A percentile compares a stretch with the other conserved stretches of the same genome.
phyloP scores from a whole-genome alignment of 2,797 vertebrate species.

The Gallinago solitaria region DNA sequence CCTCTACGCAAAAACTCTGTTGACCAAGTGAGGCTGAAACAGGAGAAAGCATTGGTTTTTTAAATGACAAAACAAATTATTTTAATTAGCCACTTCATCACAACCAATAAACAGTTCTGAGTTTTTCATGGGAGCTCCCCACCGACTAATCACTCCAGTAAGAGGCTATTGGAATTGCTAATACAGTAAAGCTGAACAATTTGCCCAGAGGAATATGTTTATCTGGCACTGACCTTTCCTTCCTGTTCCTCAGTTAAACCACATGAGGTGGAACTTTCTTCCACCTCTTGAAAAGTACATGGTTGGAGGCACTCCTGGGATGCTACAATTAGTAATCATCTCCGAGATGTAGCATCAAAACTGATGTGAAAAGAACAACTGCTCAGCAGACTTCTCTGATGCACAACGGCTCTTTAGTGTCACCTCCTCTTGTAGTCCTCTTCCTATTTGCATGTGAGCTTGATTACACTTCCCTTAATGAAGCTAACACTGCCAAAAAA shows the following conservation, averaged over 20 bases:
- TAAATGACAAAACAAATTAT: not conserved
- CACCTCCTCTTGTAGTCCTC: not conserved
- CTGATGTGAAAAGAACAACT: not conserved
- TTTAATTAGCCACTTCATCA: not conserved
- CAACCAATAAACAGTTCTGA: not conserved
- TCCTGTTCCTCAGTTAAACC: not conserved
- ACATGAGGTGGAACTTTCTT: not conserved
- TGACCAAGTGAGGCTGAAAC: not conserved
- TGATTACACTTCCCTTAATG: constrained; percentile 12
- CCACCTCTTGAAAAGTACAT: not conserved
- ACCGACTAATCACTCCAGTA: not conserved
- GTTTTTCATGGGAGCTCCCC: not conserved
- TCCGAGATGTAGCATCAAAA: not conserved
- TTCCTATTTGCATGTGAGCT: not conserved
- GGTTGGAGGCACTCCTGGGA: not conserved
- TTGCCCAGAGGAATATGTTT: not conserved
- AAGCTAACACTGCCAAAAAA: constrained; percentile 7
- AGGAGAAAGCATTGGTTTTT: not conserved
- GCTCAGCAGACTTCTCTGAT: not conserved
- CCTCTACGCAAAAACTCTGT: not conserved
- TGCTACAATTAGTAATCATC: not conserved
- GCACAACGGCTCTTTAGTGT: not conserved
- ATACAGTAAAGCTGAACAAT: not conserved
- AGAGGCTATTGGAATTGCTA: not conserved
- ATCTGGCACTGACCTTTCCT: not conserved